Base-by-base conservation (phyloP, 2,113 vertebrate species). In the Lepus timidus region DNA sequence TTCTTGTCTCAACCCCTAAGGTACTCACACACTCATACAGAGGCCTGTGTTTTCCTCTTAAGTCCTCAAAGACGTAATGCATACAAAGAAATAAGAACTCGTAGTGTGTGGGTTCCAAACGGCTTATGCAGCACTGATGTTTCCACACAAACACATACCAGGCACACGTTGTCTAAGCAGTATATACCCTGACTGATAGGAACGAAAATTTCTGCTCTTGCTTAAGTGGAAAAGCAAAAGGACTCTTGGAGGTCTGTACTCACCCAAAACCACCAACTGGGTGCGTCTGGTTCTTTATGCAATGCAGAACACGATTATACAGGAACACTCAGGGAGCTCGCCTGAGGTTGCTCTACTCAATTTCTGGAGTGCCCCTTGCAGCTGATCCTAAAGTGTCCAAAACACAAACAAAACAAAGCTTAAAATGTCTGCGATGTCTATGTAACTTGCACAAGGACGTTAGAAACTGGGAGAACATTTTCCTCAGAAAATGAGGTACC, bases 291-390 rank as follows among this genome's bases (percentile, higher is more conserved):
- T 91, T 83, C 87, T 94, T 93, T 64, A 23, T 2, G 80, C 33
- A 61, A 68, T 7, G 14, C 9, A 65, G 87, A 88, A 27, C 1
- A 71, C 27, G 65, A 86, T 36, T 39, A 31, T 3, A 6, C 12
- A 65, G 23, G 58, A 9, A 58, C 29, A 75, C 85, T 90, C 88
- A 62, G 74, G 68, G 39, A 96, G 58, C 87, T 93, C 52, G n/a
- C 49, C 96, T 36, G 58, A n/a, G 73, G 51, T 33, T 73, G 62
- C 73, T 95, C 73, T 83, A 73, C 62, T 96, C 80, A 96, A 20
- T 33, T 87, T 95, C 33, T 87, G 51, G 36, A 90, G 64, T 71
- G 0, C 33, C n/a, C 29, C 85, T 67, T 90, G 76, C 79, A 7
- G 44, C 33, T 90, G 93, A 92, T 75, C 93, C 90, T 97, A 74